Percentiles rank a stretch among this genome's conserved stretches.
Conservation (phyloP, 1,140 invertebrate species). For the Psilanteris sp. region DNA sequence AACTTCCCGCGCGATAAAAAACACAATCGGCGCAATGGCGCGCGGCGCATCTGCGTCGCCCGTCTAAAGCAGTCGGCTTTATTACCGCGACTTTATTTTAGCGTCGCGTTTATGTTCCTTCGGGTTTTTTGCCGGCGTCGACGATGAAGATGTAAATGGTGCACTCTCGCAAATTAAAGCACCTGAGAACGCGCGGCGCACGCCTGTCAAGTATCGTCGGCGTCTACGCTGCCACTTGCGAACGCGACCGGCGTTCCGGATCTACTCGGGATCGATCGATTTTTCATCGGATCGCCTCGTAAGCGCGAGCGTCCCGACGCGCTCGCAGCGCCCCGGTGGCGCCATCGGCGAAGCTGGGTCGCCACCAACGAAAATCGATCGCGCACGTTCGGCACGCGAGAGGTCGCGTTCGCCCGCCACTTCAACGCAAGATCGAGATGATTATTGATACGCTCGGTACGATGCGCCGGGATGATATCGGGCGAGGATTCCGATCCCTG, state of each 20-base stretch:
- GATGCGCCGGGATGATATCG: conserved; percentile 43
- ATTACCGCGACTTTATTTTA: conserved; percentile 56
- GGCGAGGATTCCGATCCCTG: not conserved
- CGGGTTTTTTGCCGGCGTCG: conserved; percentile 47
- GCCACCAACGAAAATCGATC: conserved; percentile 54
- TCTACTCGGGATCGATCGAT: conserved; percentile 50
- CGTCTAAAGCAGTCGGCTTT: conserved; percentile 48
- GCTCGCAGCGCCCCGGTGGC: no score
- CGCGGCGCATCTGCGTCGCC: conserved; percentile 27
- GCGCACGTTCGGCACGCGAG: conserved; percentile 41
- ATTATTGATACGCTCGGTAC: conserved; percentile 54
- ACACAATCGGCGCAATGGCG: conserved; percentile 27
- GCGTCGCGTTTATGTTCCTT: conserved; percentile 50
- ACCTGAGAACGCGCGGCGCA: conserved; percentile 35
- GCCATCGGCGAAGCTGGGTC: no score
- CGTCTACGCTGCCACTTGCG: conserved; percentile 21
- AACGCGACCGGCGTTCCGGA: conserved; percentile 14
- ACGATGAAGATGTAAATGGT: conserved; percentile 75
- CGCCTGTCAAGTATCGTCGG: conserved; percentile 32
- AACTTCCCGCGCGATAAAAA: conserved; percentile 44
- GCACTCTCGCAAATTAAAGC: conserved; percentile 78
- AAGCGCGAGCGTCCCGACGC: no score
- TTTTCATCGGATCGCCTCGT: conserved; percentile 44
- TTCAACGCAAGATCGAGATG: conserved; percentile 57
- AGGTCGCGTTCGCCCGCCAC: conserved; percentile 47